phyloP scores from a whole-genome alignment of 2,888 invertebrate genomes.

The Spodoptera exigua region DNA sequence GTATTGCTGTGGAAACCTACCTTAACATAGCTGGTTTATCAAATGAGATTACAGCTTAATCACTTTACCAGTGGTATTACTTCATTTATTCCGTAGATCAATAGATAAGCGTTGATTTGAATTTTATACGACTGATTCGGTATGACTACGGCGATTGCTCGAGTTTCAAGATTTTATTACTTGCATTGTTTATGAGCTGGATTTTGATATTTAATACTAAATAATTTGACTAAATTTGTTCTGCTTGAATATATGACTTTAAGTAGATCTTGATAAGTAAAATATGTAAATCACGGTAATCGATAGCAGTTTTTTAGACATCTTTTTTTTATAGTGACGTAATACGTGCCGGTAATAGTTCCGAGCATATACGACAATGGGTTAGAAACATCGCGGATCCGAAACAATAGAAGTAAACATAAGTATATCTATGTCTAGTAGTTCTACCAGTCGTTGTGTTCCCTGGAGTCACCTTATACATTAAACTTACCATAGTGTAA shows the following conservation, averaged over 20 bases:
- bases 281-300: too few relatives aligned
- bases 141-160: conserved; percentile 15
- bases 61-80: conserved; percentile 42
- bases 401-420: not conserved
- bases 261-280: too few relatives aligned
- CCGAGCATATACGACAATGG: too few relatives aligned
- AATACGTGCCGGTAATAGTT: too few relatives aligned
- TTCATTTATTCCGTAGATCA: conserved; percentile 49
- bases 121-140: conserved; percentile 33
- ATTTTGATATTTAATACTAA: conserved; percentile 20
- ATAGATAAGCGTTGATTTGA: conserved; percentile 46
- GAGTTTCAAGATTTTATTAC: conserved; percentile 25
- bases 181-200: conserved; percentile 23
- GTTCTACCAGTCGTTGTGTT: not conserved
- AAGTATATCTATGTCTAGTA: not conserved
- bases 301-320: too few relatives aligned
- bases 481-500: not conserved
- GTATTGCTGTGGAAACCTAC: too few relatives aligned
- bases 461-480: not conserved
- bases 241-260: too few relatives aligned
- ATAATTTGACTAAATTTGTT: not conserved
- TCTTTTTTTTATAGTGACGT: too few relatives aligned
- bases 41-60: conserved; percentile 49
- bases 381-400: not conserved
- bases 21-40: conserved; percentile 27